Base-by-base conservation (phyloP, 2,888 invertebrate species). In the Ophonus ardosiacus region DNA sequence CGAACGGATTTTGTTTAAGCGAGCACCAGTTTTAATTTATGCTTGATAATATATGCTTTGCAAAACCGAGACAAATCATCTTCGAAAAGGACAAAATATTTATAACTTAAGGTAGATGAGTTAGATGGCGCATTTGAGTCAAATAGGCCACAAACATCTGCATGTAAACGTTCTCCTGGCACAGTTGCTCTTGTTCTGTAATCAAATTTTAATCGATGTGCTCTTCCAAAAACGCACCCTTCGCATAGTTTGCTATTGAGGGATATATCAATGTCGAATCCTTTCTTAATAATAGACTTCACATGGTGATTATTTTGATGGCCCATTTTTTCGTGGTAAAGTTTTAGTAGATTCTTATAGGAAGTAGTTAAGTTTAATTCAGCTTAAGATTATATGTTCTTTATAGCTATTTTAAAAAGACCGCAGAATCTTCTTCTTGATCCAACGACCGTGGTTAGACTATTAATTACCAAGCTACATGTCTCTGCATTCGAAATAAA, bases 101-200 rank as follows among this genome's bases (percentile, higher is more conserved):
- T 24, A 43, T 63, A 61, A 10, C 63, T 43, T 17, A 40, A 40
- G 3, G 43, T 10, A 10, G 84, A 84, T n/a, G n/a, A n/a, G n/a
- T n/a, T n/a, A n/a, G n/a, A n/a, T n/a, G n/a, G n/a, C n/a, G n/a
- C n/a, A n/a, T n/a, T n/a, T n/a, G 38, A n/a, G n/a, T 17, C 17
- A 84, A 89, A 88, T 1, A 88, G 88, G 13, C 88, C 88, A 85
- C 87, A 88, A 5, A 88, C 81, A 83, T 89, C 88, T 24, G 87
- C 85, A 68, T 87, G 85, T 2, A 89, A 85, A 7, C 87, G 68
- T 57, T 88, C 87, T 31, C 87, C 87, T 17, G 87, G 86, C 63
- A 86, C 71, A 13, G 83, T 86, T 15, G 84, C 65, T 59, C 86
- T 86, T 18, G 81, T 51, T 40, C 87, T 86, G 3, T 85, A 86